phyloP scores from a whole-genome alignment of 2,888 invertebrate genomes.

The Clitarchus hookeri region DNA sequence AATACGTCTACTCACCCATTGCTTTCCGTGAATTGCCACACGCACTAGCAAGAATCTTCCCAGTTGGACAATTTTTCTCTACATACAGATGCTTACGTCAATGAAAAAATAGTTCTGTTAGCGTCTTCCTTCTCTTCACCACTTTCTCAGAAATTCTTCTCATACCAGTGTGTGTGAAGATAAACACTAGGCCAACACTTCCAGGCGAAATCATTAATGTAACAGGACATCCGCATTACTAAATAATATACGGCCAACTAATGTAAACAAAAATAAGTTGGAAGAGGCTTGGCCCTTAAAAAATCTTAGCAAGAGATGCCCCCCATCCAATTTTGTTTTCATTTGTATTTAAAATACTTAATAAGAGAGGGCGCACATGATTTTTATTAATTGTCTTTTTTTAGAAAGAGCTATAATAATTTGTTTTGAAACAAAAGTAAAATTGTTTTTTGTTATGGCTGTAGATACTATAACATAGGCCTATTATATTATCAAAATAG shows the following conservation, averaged over 20 bases:
- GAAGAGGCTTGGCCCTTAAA: no score
- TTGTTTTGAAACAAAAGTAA: background rate
- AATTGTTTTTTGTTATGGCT: background rate
- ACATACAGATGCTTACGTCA: background rate
- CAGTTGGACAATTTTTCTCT: background rate
- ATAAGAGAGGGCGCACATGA: background rate
- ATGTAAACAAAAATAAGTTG: background rate
- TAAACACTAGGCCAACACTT: background rate
- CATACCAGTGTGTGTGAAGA: background rate
- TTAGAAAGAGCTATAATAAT: background rate
- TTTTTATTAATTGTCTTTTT: background rate
- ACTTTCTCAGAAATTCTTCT: background rate
- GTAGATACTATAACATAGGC: no score
- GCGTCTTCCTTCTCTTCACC: background rate
- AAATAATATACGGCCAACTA: background rate
- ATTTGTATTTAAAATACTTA: background rate
- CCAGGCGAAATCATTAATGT: background rate
- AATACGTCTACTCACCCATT: background rate
- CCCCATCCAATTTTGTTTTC: background rate
- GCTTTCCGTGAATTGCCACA: background rate
- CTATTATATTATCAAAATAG: no score
- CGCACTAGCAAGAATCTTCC: background rate
- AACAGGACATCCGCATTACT: background rate
- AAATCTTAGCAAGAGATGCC: no score
- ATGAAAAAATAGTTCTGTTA: background rate